phyloP scores from a whole-genome alignment of 2,888 invertebrate species.

The Unio delphinus region DNA sequence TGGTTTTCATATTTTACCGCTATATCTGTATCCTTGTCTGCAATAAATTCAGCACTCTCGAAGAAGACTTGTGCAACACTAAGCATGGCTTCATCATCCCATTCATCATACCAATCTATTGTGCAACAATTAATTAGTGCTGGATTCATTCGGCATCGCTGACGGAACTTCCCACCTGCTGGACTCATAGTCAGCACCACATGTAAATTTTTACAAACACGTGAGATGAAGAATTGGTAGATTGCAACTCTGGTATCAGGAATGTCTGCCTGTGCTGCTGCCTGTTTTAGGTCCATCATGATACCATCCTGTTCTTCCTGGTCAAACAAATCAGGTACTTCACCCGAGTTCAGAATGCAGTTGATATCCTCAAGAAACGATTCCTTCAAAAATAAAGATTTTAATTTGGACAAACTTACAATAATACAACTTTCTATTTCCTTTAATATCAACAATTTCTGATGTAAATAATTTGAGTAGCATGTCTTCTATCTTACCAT shows the following conservation, averaged over 20 bases:
- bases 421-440: too few relatives aligned
- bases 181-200: conserved; percentile 70
- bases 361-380: conserved; percentile 71
- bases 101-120: conserved; percentile 71
- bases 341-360: conserved; percentile 70
- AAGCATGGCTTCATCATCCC: conserved; percentile 69
- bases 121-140: conserved; percentile 71
- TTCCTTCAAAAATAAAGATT: conserved; percentile 52
- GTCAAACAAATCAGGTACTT: conserved; percentile 71
- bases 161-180: conserved; percentile 67
- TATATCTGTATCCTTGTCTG: conserved; percentile 55
- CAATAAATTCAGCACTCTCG: conserved; percentile 64
- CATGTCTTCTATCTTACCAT: too few relatives aligned
- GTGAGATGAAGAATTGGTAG: conserved; percentile 68
- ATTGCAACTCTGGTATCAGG: conserved; percentile 66
- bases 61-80: conserved; percentile 70
- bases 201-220: conserved; percentile 68
- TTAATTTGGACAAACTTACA: too few relatives aligned
- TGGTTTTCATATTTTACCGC: conserved; percentile 38
- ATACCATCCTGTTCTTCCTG: conserved; percentile 70
- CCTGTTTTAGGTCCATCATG: conserved; percentile 68
- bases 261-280: conserved; percentile 65
- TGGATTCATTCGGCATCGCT: conserved; percentile 70
- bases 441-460: too few relatives aligned
- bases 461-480: too few relatives aligned